A percentile compares a stretch with the other conserved stretches of the same genome.
phyloP scores from a whole-genome alignment of 2,888 invertebrate genomes.

The Therioaphis trifolii region DNA sequence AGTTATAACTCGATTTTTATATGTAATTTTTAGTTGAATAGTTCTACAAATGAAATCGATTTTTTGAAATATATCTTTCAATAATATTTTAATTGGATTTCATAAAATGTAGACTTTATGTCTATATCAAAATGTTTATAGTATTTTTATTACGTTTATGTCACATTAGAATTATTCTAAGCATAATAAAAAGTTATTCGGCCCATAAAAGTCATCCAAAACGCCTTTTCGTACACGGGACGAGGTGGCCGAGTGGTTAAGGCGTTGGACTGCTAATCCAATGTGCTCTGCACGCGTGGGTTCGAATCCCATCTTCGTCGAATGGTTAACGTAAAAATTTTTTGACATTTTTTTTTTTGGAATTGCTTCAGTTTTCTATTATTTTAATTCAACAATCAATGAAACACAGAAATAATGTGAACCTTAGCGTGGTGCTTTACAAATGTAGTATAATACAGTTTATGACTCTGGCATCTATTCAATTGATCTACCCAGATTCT shows the following conservation, averaged over 20 bases:
- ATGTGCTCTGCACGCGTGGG: constrained; percentile 88
- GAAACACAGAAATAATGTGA: too few species aligned
- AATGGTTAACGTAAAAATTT: neutral
- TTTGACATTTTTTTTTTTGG: neutral
- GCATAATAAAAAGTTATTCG: neutral
- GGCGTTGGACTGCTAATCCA: constrained; percentile 89
- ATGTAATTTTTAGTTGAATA: too few species aligned
- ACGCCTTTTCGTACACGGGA: constrained; percentile 68
- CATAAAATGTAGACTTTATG: too few species aligned
- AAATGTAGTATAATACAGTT: too few species aligned
- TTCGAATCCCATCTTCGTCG: constrained; percentile 86
- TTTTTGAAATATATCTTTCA: too few species aligned
- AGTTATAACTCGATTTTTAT: too few species aligned
- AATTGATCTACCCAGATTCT: neutral
- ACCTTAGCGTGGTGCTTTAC: too few species aligned
- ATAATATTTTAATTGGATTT: too few species aligned
- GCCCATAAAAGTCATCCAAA: neutral
- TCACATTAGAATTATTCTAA: neutral
- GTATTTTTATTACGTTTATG: too few species aligned
- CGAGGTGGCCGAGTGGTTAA: constrained; percentile 89
- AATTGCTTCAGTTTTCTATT: neutral
- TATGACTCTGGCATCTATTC: constrained; percentile 32
- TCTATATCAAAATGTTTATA: too few species aligned
- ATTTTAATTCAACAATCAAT: too few species aligned
- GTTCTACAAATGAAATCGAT: too few species aligned